These are phyloP conservation scores for Melanotus villosus DNA, from an alignment of 2,888 invertebrate species.

Conservation along the genomic window DNA sequence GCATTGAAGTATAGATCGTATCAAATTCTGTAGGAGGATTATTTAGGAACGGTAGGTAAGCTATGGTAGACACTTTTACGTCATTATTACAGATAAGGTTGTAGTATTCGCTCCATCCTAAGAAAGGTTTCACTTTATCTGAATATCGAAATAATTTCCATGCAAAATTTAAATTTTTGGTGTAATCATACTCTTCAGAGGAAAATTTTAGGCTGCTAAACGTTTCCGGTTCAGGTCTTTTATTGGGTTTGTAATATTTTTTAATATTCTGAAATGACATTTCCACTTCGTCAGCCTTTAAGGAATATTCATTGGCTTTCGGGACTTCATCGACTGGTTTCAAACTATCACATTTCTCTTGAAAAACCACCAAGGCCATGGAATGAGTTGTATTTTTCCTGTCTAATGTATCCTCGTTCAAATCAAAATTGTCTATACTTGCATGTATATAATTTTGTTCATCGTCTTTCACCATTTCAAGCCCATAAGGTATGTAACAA, in stretches of 20 bases:
- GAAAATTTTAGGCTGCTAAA: neutral
- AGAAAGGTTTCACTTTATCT: neutral
- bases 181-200: neutral
- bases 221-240: neutral
- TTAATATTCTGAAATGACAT: neutral
- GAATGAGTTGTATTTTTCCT: constrained; percentile 25
- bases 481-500: no score
- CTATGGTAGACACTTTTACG: constrained; percentile 24
- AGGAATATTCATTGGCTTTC: neutral
- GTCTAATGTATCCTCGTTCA: constrained; percentile 39
- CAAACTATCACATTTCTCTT: constrained; percentile 26
- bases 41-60: constrained; percentile 47
- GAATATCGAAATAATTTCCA: neutral
- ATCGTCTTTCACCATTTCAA: no score
- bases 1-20: constrained; percentile 44
- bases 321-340: no score
- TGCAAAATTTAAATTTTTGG: neutral
- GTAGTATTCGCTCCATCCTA: neutral
- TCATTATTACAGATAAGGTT: neutral
- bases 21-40: constrained; percentile 39
- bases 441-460: constrained; percentile 42
- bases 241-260: neutral
- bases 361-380: constrained; percentile 47
- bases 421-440: constrained; percentile 48
- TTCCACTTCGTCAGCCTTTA: neutral